Evolutionary conservation across 1,140 invertebrate genomes (phyloP), one percentile per base, ranked within the genome.

Genomic region (Cyphomyrmex costatus): DNA sequence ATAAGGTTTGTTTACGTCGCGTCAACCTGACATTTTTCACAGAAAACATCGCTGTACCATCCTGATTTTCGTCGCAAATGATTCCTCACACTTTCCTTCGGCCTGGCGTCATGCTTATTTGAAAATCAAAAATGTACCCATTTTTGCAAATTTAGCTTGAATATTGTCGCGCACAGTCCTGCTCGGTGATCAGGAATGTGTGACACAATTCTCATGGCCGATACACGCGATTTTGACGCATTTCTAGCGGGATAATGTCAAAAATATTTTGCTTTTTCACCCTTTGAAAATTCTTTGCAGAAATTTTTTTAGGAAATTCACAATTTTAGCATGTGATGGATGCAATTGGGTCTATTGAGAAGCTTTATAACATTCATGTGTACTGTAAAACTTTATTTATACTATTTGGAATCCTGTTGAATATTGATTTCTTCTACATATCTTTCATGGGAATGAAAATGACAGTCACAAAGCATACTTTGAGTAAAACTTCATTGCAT

Each of bases 131-230:
- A 94, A 95, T 95, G 95, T 96, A 97, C 97, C 97, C 97, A 96
- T 97, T 97, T 97, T 97, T 94, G 96, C 94, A 97, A 97, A 96
- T 96, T 97, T 92, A 95, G 93, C 95, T 96, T 95, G 94, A 96
- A 97, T 96, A 96, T 95, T 92, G 85, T 83, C 58, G 60, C 90
- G 78, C 74, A 92, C 84, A 86, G 46, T 83, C 61, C 79, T 84
- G n/a, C 30, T 46, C 79, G 60, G 21, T 88, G 19, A n/a, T 76
- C 36, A 77, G 74, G 83, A 90, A 30, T 66, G 65, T 86, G 33
- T 58, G 36, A n/a, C 27, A 49, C 24, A 71, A 71, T 78, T 74
- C 76, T 30, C 21, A 24, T 33, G 8, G 24, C 46, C 46, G 56
- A 85, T 84, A 49, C 65, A 30, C 53, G 58, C 10, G 6, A 82